Evolutionary conservation across 2,113 vertebrate species (phyloP).

Genomic region (Oxyruncus cristatus): DNA sequence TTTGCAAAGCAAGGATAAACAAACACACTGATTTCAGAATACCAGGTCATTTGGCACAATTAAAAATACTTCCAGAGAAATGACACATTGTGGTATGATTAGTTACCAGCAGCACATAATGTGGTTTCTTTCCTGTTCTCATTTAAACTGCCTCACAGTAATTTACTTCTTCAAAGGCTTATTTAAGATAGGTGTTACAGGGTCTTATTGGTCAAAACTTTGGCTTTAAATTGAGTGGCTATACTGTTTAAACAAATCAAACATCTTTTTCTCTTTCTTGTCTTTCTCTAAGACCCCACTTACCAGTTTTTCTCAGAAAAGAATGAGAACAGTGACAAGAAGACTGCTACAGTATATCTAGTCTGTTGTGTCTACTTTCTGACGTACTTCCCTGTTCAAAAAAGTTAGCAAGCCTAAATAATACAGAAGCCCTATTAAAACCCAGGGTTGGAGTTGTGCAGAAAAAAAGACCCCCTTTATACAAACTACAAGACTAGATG

Average conservation of each 20-base stretch:
- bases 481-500: not conserved
- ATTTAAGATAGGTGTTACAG: not conserved
- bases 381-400: not conserved
- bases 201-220: not conserved
- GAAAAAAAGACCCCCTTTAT: not conserved
- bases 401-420: not conserved
- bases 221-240: not conserved
- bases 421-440: not conserved
- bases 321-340: not conserved
- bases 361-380: not conserved
- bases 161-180: not conserved
- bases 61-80: not conserved
- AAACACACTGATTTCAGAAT: not conserved
- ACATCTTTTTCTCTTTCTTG: not conserved
- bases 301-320: not conserved
- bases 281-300: not conserved
- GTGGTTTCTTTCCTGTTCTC: not conserved
- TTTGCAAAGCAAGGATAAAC: not conserved
- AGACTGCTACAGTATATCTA: not conserved
- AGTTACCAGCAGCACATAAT: not conserved
- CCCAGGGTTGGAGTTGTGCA: not conserved
- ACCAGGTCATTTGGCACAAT: not conserved
- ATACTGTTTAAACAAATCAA: not conserved
- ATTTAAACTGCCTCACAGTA: not conserved
- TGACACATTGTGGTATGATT: not conserved